Evolutionary conservation across 2,797 vertebrate species (phyloP).

Genomic region (Nannoperca australis): DNA sequence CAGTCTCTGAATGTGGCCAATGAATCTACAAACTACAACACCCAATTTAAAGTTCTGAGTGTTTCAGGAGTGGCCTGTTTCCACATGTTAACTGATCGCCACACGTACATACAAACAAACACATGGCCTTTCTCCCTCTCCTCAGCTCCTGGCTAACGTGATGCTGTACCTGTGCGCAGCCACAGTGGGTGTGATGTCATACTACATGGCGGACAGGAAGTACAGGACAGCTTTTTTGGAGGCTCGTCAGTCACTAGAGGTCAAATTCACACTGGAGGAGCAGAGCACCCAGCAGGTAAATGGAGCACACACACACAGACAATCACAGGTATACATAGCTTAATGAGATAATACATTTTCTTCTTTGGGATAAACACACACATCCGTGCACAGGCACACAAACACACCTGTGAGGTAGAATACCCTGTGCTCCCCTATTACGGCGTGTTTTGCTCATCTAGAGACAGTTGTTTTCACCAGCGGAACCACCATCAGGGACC

Average conservation of each 20-base stretch:
- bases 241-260: conserved; percentile 95
- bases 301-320: background rate
- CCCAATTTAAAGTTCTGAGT: background rate
- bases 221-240: conserved; percentile 96
- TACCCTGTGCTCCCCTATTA: conserved; percentile 69
- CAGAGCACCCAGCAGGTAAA: conserved; percentile 87
- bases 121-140: conserved; percentile 8
- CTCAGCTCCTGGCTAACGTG: conserved; percentile 90
- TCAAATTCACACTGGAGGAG: conserved; percentile 95
- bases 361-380: conserved; percentile 20
- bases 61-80: background rate
- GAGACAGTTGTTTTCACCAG: conserved; percentile 69
- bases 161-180: conserved; percentile 92
- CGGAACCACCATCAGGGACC: conserved; percentile 56
- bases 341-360: conserved; percentile 22
- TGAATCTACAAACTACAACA: background rate
- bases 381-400: conserved; percentile 13
- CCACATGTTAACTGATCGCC: background rate
- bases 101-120: background rate
- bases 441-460: conserved; percentile 69
- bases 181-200: conserved; percentile 91
- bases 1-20: too few species aligned
- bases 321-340: conserved; percentile 5
- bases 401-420: conserved; percentile 35
- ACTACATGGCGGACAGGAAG: conserved; percentile 96